Base-by-base conservation (phyloP, 2,888 invertebrate species). In the Erebia palarica region DNA sequence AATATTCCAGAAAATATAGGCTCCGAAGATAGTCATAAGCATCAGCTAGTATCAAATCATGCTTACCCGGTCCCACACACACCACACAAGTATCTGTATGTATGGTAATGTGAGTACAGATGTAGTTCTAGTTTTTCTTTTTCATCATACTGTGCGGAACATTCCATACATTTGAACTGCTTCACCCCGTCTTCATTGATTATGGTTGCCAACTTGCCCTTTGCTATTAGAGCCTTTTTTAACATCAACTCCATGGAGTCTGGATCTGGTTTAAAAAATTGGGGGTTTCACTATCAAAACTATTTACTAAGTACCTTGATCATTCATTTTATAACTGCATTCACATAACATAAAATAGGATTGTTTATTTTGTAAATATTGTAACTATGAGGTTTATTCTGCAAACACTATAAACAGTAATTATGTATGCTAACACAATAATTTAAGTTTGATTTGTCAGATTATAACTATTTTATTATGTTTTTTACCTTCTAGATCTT, bases 111-210 rank as follows among this genome's bases (percentile, higher is more conserved):
- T 7, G 95, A 94, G 55, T 95, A 94, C 63, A 97, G 87, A 84
- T 96, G 96, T 76, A 95, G 95, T 82, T 97, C 96, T 69, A 97
- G 85, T 69, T 95, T 89, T 75, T 96, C 96, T 80, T 96, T 96
- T 75, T 95, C 95, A 0, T 95, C 94, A 86, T 96, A 96, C 57
- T 95, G 95, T 94, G 95, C 95, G 73, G 96, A 95, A 81, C 97
- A 97, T 83, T 96, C 96, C 1, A 96, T 96, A 84, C 97, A 96
- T 79, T 96, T 96, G 86, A 95, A 97, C 57, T 95, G 86, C 0
- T 95, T 95, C 0, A 94, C 94, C 7, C 96, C 96, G 79, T 96
- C 95, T 0, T 95, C 86, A 0, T 95, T 95, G 7, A 95, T 95
- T 0, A 95, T 94, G 70, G 97, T 96, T 80, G 96, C 96, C 83